Percentiles rank a stretch among this genome's conserved stretches.
These are phyloP conservation scores for Lysandra coridon DNA, from an alignment of 2,888 invertebrate species.

Conservation along the genomic window DNA sequence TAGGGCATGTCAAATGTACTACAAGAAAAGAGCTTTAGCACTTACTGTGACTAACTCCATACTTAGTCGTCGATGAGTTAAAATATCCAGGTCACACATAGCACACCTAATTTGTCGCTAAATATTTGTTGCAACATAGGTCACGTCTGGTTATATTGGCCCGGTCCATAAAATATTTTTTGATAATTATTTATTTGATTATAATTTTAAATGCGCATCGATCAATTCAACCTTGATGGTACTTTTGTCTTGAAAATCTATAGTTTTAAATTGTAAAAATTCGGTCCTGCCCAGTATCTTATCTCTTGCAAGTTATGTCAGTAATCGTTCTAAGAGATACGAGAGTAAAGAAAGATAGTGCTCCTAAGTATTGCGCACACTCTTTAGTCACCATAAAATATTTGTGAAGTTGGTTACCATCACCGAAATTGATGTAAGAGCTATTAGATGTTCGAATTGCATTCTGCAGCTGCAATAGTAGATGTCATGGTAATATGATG, in stretches of 20 bases:
- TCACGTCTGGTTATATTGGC: background rate
- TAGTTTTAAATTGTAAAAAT: too few relatives aligned
- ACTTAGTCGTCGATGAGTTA: background rate
- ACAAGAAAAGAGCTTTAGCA: background rate
- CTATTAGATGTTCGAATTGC: background rate
- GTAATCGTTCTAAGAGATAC: too few relatives aligned
- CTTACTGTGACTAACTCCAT: background rate
- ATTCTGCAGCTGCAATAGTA: background rate
- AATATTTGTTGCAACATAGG: background rate
- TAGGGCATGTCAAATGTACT: background rate
- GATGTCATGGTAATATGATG: background rate
- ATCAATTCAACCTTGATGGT: too few relatives aligned
- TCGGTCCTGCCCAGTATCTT: too few relatives aligned
- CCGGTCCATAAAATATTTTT: background rate
- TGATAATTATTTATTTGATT: background rate
- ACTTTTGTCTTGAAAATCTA: too few relatives aligned
- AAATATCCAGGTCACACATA: background rate
- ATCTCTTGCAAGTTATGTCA: too few relatives aligned
- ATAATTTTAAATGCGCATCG: background rate
- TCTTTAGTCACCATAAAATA: too few relatives aligned
- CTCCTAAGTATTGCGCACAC: too few relatives aligned
- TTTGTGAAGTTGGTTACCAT: too few relatives aligned
- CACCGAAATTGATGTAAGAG: too few relatives aligned
- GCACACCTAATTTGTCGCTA: background rate
- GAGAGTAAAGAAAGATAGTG: too few relatives aligned